Evolutionary conservation across 2,888 invertebrate genomes (phyloP).

Genomic region (Eristalis intricaria): DNA sequence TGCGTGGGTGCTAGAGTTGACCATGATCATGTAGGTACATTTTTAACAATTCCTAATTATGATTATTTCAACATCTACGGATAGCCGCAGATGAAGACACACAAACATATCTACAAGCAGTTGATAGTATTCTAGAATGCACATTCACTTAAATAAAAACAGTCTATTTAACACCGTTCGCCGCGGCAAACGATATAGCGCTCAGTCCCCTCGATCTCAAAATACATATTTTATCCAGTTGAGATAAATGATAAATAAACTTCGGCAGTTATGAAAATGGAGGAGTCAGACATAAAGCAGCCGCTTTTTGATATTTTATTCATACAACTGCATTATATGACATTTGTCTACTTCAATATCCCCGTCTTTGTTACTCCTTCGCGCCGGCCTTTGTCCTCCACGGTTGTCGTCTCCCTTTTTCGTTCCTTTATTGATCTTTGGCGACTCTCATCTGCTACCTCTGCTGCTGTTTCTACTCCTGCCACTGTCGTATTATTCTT

Average conservation of each 20-base stretch:
- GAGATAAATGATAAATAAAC: slow-evolving; percentile 36
- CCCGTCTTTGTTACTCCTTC: slow-evolving; percentile 24
- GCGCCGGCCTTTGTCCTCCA: slow-evolving; percentile 23
- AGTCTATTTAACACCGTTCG: background rate
- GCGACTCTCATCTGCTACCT: slow-evolving; percentile 19
- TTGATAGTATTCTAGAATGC: background rate
- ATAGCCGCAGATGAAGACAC: too few relatives aligned
- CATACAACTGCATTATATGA: slow-evolving; percentile 70
- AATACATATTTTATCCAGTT: slow-evolving; percentile 1
- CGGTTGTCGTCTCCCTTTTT: slow-evolving; percentile 24
- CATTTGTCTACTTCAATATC: slow-evolving; percentile 65
- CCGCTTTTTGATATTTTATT: slow-evolving; percentile 69
- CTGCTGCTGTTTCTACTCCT: slow-evolving; percentile 4
- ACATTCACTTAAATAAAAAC: background rate
- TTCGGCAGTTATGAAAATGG: slow-evolving; percentile 3
- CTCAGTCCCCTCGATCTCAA: background rate
- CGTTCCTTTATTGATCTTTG: slow-evolving; percentile 46
- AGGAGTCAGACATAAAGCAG: slow-evolving; percentile 61
- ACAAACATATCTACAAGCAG: too few relatives aligned
- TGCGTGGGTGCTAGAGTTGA: too few relatives aligned
- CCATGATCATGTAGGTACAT: too few relatives aligned
- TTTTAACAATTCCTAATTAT: too few relatives aligned
- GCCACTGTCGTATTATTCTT: slow-evolving; percentile 37
- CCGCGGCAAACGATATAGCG: background rate
- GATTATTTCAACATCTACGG: too few relatives aligned